These are phyloP conservation scores for Sebastiscus tertius DNA, from an alignment of 2,797 vertebrate species.

Conservation along the genomic window DNA sequence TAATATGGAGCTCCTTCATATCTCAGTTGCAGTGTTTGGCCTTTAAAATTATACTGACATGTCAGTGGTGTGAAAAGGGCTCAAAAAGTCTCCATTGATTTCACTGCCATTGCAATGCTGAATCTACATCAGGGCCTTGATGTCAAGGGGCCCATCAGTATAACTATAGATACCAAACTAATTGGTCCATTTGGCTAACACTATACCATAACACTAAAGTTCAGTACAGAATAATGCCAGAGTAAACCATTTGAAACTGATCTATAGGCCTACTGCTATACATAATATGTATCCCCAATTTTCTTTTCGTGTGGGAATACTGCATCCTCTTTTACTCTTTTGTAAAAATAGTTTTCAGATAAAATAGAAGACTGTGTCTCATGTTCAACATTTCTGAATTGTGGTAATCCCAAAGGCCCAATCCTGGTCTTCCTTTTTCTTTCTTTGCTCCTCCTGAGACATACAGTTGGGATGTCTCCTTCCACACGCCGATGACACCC, in stretches of 20 bases:
- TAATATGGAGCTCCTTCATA: not conserved
- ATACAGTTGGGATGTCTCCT: not conserved
- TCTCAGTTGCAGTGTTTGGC: not conserved
- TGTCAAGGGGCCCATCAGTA: not conserved
- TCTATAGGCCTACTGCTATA: not conserved
- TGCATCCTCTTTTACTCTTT: not conserved
- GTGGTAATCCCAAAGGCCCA: not conserved
- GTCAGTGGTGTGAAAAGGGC: not conserved
- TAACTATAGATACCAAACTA: not conserved
- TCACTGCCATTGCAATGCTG: not conserved
- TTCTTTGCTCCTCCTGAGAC: not conserved
- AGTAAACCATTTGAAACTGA: not conserved
- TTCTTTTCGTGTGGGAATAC: not conserved
- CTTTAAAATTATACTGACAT: not conserved
- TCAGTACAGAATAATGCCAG: not conserved
- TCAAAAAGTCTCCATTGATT: not conserved
- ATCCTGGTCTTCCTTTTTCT: not conserved
- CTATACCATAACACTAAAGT: not conserved
- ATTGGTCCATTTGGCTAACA: not conserved
- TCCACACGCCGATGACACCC: constrained; percentile 44
- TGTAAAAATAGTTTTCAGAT: not conserved
- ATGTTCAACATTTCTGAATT: not conserved
- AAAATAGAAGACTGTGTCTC: not conserved
- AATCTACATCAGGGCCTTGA: not conserved
- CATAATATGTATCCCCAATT: not conserved